phyloP scores from a whole-genome alignment of 2,888 invertebrate genomes.

The Mesopsocus fuscifrons region DNA sequence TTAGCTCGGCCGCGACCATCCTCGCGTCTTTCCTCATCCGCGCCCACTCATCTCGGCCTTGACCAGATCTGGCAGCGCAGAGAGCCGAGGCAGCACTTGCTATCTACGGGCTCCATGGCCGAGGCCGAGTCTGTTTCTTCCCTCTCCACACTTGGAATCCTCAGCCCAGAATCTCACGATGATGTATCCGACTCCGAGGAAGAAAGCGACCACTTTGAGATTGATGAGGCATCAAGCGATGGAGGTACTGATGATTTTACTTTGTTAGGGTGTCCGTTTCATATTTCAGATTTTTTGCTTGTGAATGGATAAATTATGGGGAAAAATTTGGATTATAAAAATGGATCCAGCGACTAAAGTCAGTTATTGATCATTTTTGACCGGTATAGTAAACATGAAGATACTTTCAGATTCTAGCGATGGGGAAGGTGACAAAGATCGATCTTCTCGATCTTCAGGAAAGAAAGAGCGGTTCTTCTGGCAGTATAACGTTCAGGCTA shows the following conservation, averaged over 20 bases:
- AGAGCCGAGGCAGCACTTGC: conserved; percentile 68
- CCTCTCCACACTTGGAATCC: conserved; percentile 58
- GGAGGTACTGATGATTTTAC: conserved; percentile 35
- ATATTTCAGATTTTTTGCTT: too few species aligned
- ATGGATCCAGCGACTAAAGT: too few species aligned
- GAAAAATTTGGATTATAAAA: too few species aligned
- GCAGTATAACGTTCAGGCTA: conserved; percentile 97
- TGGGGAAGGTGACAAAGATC: conserved; percentile 18
- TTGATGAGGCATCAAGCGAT: conserved; percentile 71
- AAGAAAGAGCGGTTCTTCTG: conserved; percentile 85
- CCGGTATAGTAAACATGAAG: too few species aligned
- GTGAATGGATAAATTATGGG: too few species aligned
- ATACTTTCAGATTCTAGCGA: conserved; percentile 23
- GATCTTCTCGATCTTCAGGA: conserved; percentile 11
- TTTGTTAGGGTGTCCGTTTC: not conserved
- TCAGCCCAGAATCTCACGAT: conserved; percentile 75
- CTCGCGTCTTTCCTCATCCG: conserved; percentile 65
- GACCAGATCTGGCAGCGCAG: conserved; percentile 73
- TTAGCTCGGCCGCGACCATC: conserved; percentile 21
- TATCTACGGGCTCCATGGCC: conserved; percentile 63
- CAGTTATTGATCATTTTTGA: too few species aligned
- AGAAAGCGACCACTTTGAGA: conserved; percentile 73
- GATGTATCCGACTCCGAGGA: conserved; percentile 71
- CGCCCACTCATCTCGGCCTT: conserved; percentile 64
- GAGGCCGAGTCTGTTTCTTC: conserved; percentile 75